A percentile compares a stretch with the other conserved stretches of the same genome.
Evolutionary conservation across 2,797 vertebrate species (phyloP).

Genomic region (Catamblyrhynchus diadema): DNA sequence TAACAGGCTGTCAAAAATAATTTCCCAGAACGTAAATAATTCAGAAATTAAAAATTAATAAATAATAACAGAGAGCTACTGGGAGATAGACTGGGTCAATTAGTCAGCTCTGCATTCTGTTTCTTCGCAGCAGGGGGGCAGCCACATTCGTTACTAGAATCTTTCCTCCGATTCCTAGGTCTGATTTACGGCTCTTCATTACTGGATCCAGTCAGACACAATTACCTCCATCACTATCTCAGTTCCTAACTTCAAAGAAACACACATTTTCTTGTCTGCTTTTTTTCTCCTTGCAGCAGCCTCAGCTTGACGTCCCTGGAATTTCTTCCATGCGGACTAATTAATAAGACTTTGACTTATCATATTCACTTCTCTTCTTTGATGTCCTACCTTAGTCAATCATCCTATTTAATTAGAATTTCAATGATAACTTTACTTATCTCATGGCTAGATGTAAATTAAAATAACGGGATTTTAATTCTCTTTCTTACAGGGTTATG

Average conservation of each 20-base stretch:
- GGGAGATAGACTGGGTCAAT: constrained; percentile 92
- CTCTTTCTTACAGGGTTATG: constrained; percentile 74
- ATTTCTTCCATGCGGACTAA: constrained; percentile 84
- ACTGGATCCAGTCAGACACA: constrained; percentile 89
- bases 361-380: constrained; percentile 84
- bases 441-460: constrained; percentile 83
- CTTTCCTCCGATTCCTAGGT: constrained; percentile 76
- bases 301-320: constrained; percentile 85
- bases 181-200: constrained; percentile 90
- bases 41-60: constrained; percentile 99
- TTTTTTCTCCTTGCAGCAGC: constrained; percentile 80
- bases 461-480: constrained; percentile 82
- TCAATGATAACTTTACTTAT: constrained; percentile 85
- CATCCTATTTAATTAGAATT: constrained; percentile 86
- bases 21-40: constrained; percentile 93
- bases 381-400: constrained; percentile 89
- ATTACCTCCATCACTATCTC: constrained; percentile 87
- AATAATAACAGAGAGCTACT: constrained; percentile 94
- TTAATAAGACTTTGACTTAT: constrained; percentile 87
- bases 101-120: constrained; percentile 88
- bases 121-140: constrained; percentile 81
- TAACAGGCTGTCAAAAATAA: constrained; percentile 84
- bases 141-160: constrained; percentile 81
- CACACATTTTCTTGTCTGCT: constrained; percentile 79
- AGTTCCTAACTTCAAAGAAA: constrained; percentile 91